These are phyloP conservation scores for Lonchura striata DNA, from an alignment of 2,113 vertebrate species.

Conservation along the genomic window DNA sequence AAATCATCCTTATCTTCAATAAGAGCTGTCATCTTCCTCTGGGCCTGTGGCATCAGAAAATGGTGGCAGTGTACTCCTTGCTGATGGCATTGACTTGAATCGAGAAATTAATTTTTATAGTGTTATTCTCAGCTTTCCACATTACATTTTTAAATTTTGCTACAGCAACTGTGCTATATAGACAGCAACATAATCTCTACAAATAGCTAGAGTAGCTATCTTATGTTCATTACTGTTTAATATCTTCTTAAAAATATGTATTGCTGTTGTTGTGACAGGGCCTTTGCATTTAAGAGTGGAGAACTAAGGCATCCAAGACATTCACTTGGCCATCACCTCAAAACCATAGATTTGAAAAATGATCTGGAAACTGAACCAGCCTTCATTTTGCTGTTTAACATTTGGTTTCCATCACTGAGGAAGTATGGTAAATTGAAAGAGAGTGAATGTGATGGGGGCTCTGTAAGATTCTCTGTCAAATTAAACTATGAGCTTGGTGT, in stretches of 20 bases:
- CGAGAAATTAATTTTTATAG: background rate
- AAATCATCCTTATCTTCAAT: conserved; percentile 9
- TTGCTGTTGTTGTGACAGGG: background rate
- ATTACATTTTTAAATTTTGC: background rate
- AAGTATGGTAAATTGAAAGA: background rate
- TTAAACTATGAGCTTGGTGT: fast-evolving
- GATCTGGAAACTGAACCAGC: background rate
- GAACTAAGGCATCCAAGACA: background rate
- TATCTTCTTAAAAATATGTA: background rate
- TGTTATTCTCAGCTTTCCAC: background rate
- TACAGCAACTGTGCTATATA: background rate
- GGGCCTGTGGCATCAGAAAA: background rate
- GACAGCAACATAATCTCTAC: background rate
- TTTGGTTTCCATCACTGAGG: background rate
- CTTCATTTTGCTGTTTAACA: background rate
- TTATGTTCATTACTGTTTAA: background rate
- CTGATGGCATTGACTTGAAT: background rate
- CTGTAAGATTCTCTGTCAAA: background rate
- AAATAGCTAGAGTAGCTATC: background rate
- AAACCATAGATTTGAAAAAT: background rate
- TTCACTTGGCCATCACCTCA: background rate
- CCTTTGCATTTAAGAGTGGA: background rate
- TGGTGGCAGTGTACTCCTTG: background rate
- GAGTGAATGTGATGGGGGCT: background rate
- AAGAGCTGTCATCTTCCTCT: background rate